phyloP scores from a whole-genome alignment of 2,113 vertebrate species.

The Perccottus glenii region DNA sequence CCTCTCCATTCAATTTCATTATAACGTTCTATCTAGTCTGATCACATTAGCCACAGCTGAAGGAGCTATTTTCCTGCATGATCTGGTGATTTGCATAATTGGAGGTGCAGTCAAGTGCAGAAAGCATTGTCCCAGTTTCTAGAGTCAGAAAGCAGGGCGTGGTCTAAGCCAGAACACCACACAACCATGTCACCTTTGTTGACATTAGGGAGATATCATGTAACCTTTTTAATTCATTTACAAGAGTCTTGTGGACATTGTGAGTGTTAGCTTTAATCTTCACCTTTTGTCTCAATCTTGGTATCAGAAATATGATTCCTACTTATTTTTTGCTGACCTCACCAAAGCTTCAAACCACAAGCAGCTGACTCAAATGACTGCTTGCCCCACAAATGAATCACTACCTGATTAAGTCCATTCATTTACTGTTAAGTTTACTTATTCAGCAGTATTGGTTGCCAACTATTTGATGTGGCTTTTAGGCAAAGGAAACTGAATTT shows the following conservation, averaged over 20 bases:
- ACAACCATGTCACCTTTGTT: constrained; percentile 2
- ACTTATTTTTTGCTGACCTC: constrained; percentile 49
- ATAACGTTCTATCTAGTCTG: constrained; percentile 2
- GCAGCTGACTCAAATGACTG: constrained; percentile 54
- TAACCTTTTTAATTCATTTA: constrained; percentile 24
- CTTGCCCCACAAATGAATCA: constrained; percentile 65
- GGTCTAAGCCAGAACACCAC: constrained; percentile 17
- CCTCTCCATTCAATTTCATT: neutral
- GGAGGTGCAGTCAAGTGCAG: constrained; percentile 29
- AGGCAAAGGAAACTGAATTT: constrained; percentile 26
- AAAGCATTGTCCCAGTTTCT: neutral
- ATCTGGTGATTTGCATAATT: constrained; percentile 31
- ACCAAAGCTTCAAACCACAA: constrained; percentile 38
- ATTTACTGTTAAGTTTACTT: constrained; percentile 52
- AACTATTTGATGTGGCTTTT: constrained; percentile 20
- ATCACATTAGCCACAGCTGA: neutral
- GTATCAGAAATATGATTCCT: constrained; percentile 6
- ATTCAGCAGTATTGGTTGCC: constrained; percentile 43
- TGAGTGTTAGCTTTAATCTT: constrained; percentile 13
- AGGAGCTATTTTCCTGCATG: neutral
- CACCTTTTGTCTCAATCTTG: constrained; percentile 18
- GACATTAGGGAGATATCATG: constrained; percentile 6
- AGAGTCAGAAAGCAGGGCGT: constrained; percentile 36
- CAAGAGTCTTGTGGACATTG: neutral
- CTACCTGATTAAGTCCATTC: constrained; percentile 60